Base-by-base conservation (phyloP, 2,797 vertebrate genomes). In the Pantherophis alleghaniensis region DNA sequence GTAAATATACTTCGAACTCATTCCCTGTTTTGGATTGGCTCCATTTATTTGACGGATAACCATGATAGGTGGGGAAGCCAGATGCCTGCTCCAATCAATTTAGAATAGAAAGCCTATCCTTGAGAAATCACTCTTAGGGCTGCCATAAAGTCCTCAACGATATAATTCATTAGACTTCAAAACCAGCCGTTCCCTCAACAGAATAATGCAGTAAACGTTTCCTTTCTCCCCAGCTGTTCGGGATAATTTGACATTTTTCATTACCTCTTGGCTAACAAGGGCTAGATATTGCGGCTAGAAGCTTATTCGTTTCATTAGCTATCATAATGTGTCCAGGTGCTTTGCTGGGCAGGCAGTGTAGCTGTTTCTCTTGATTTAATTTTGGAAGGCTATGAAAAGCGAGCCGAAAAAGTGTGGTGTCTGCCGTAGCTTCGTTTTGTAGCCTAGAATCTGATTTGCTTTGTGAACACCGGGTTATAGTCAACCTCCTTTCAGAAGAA, bases 351-450 rank as follows among this genome's bases (percentile, higher is more conserved):
- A 55, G 61, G 69, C 90, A 87, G 86, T 87, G 47, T n/a, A 91
- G 5, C 47, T 93, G 26, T 88, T 51, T 63, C 60, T 42, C n/a
- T 90, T 91, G 7, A 5, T 88, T 9, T 92, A 92, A 92, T 83
- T 89, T 55, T 89, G 83, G 47, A 61, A 88, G 20, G 16, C 51
- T 51, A 63, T 92, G 56, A 88, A 5, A 13, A 92, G 24, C 1
- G 86, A 0, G 24, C 51, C 0, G 2, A 83, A 6, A 59, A 93
- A 90, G 5, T 13, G n/a, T 0, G 0, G 14, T 53, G 13, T 22
- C 90, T 94, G 95, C 92, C 90, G 24, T 59, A 51, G 90, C 56
- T 66, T 7, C 5, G 24, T 93, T 96, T 95, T 86, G 74, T 88
- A 1, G 69, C 56, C 26, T 89, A 11, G n/a, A 92, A 87, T 92